A percentile compares a stretch with the other conserved stretches of the same genome.
Evolutionary conservation across 2,797 vertebrate species (phyloP).

Genomic region (Varecia variegata): DNA sequence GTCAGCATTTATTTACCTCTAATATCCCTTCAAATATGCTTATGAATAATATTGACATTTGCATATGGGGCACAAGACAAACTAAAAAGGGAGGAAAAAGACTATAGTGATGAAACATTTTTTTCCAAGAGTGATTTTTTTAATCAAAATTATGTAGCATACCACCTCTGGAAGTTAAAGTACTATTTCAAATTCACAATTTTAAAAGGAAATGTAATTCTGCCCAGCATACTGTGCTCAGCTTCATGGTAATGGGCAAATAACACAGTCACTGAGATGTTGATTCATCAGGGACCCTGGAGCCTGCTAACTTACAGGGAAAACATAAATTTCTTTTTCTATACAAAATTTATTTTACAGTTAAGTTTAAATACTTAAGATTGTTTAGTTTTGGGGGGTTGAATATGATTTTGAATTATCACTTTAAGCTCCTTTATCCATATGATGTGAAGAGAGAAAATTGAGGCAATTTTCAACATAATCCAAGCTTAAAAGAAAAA

Average conservation of each 20-base stretch:
- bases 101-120: neutral
- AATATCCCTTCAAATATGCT: neutral
- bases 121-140: neutral
- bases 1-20: neutral
- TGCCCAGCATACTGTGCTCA: neutral
- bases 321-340: neutral
- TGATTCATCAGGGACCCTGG: neutral
- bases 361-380: slow-evolving; percentile 8
- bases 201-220: slow-evolving; percentile 1
- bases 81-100: neutral
- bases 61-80: neutral
- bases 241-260: neutral
- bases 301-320: neutral
- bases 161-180: neutral
- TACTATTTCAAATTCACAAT: neutral
- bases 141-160: neutral
- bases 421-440: neutral
- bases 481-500: neutral
- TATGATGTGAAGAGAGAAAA: neutral
- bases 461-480: neutral
- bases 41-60: neutral
- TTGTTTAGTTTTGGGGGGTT: neutral
- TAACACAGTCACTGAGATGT: neutral
- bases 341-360: neutral
- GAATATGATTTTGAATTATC: slow-evolving; percentile 7